Evolutionary conservation across 1,140 invertebrate genomes (phyloP), one percentile per base, ranked within the genome.

Genomic region (Saccostrea cuccullata): DNA sequence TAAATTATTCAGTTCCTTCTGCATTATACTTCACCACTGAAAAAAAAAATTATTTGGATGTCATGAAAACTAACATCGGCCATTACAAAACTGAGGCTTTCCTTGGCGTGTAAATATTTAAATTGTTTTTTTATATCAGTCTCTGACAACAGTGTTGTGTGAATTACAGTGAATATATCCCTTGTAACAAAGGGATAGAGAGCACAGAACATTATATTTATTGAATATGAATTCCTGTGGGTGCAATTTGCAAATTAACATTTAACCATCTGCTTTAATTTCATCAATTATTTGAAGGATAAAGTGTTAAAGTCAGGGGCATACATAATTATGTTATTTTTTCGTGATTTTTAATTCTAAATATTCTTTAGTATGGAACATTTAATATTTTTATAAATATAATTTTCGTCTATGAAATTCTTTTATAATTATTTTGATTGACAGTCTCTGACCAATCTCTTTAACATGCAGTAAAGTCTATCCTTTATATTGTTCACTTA

Each of bases 101-200:
- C 70, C 11, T 11, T 23, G 70, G 30, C 30, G 70, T 77, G 26
- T 26, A 77, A 77, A 77, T 77, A 77, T 77, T 77, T 77, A 77
- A 77, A 77, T 77, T 40, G 70, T 36, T 77, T 77, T n/a, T 11
- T 30, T 26, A 2, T 17, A 23, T 9, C 60, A n/a, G 20, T 8
- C 23, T 23, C 20, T 8, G 20, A 47, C 47, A 47, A 6, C 5
- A 67, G 60, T 67, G 20, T 67, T 67, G 60, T 67, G 20, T 77
- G 70, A 36, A 36, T 36, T 36, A 36, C 30, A 36, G 30, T 36
- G 30, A 77, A 77, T 77, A 77, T 77, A 77, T 77, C 26, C 70
- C 23, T 77, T 30, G 70, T 77, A 36, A 77, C 70, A 77, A 77
- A 77, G 26, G 30, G 26, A 30, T 77, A 11, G 15, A 77, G 58